phyloP scores from a whole-genome alignment of 1,140 invertebrate species.

The Macrobrachium rosenbergii region DNA sequence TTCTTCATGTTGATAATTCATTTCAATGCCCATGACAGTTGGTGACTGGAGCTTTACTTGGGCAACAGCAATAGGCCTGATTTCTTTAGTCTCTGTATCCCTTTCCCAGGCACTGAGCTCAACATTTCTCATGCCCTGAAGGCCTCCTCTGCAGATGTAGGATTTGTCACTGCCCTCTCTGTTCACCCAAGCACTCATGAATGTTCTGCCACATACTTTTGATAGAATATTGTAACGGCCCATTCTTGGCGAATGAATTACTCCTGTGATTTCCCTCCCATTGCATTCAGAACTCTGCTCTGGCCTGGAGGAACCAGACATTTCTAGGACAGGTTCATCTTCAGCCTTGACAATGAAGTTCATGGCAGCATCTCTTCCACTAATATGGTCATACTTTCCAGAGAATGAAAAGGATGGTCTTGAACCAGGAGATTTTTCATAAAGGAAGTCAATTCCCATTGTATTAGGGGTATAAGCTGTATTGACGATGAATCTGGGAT shows the following conservation, averaged over 20 bases:
- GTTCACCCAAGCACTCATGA: neutral
- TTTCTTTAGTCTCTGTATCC: neutral
- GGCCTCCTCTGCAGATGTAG: slow-evolving; percentile 28
- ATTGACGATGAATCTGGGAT: slow-evolving; percentile 21
- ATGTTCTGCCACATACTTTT: slow-evolving; percentile 14
- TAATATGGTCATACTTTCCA: slow-evolving; percentile 34
- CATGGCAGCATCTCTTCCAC: slow-evolving; percentile 4
- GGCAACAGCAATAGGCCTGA: neutral
- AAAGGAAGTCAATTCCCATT: slow-evolving; percentile 30
- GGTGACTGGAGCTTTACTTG: slow-evolving; percentile 9
- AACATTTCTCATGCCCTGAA: slow-evolving; percentile 9
- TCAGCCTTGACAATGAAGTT: slow-evolving; percentile 13
- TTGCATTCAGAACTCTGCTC: slow-evolving; percentile 12
- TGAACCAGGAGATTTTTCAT: slow-evolving; percentile 36
- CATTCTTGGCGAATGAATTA: neutral
- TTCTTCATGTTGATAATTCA: slow-evolving; percentile 2
- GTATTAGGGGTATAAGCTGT: slow-evolving; percentile 18
- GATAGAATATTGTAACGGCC: slow-evolving; percentile 32
- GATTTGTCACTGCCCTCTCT: neutral
- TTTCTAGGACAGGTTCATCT: slow-evolving; percentile 9
- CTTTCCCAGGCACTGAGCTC: slow-evolving; percentile 13
- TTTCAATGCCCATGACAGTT: neutral
- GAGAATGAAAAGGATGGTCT: slow-evolving; percentile 5
- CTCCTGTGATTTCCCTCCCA: slow-evolving; percentile 25
- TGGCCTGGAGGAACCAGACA: slow-evolving; percentile 16